Evolutionary conservation across 2,113 vertebrate species (phyloP).

Genomic region (Helogale parvula): DNA sequence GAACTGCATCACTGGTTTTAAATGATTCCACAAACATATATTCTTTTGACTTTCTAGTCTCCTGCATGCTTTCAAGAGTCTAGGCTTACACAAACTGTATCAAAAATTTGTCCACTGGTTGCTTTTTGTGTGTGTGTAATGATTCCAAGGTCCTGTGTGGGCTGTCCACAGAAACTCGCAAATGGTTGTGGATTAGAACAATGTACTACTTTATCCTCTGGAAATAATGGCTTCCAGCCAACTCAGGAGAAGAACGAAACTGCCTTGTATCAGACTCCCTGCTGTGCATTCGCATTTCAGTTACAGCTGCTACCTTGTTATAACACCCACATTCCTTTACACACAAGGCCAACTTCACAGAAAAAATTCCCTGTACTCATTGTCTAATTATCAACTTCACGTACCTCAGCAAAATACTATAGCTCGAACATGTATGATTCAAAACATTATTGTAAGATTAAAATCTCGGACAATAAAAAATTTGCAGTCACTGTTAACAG

Average conservation of each 20-base stretch:
- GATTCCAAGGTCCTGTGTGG: slow-evolving; percentile 43
- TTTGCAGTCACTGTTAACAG: slow-evolving; percentile 46
- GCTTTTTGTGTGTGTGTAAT: slow-evolving; percentile 40
- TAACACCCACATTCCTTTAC: slow-evolving; percentile 71
- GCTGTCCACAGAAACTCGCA: slow-evolving; percentile 37
- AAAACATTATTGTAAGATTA: slow-evolving; percentile 73
- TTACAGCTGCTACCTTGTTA: slow-evolving; percentile 80
- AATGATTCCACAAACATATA: neutral
- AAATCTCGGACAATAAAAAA: slow-evolving; percentile 75
- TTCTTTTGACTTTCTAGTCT: neutral
- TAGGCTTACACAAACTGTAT: neutral
- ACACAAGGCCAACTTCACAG: slow-evolving; percentile 79
- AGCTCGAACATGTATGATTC: slow-evolving; percentile 66
- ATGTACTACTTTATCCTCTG: slow-evolving; percentile 62
- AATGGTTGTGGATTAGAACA: slow-evolving; percentile 46
- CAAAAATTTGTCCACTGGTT: neutral
- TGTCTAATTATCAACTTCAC: slow-evolving; percentile 78
- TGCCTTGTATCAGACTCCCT: slow-evolving; percentile 55
- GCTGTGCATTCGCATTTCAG: slow-evolving; percentile 73
- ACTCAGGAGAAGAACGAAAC: slow-evolving; percentile 38
- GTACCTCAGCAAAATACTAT: slow-evolving; percentile 69
- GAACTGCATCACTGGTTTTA: neutral
- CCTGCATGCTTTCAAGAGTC: slow-evolving; percentile 3
- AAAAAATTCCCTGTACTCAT: slow-evolving; percentile 66
- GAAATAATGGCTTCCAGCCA: slow-evolving; percentile 76